Evolutionary conservation across 2,888 invertebrate genomes (phyloP).

Genomic region (Chorisops tibialis): DNA sequence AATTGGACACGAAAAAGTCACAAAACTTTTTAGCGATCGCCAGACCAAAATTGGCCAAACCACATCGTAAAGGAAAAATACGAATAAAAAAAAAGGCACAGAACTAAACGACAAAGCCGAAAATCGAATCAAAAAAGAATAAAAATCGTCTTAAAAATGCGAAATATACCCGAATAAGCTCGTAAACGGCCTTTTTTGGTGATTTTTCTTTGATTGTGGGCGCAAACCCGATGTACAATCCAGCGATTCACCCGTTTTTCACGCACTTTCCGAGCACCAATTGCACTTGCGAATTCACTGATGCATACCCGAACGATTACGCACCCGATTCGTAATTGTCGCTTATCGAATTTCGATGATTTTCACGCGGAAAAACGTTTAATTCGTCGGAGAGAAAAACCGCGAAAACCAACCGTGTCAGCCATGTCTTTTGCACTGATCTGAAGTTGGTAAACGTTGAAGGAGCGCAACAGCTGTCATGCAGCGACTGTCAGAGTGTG

Average conservation of each 20-base stretch:
- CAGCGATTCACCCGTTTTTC: background rate
- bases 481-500: background rate
- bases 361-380: conserved; percentile 3
- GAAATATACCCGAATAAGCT: too few species aligned
- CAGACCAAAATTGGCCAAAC: conserved; percentile 14
- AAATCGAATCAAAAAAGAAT: background rate
- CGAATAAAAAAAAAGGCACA: conserved; percentile 11
- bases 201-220: too few species aligned
- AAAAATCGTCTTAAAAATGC: background rate
- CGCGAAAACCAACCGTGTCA: background rate
- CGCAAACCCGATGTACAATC: background rate
- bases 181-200: too few species aligned
- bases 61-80: conserved; percentile 9
- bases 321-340: background rate
- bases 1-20: background rate
- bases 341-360: background rate
- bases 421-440: conserved; percentile 12
- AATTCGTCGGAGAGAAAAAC: background rate
- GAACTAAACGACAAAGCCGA: conserved; percentile 20
- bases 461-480: background rate
- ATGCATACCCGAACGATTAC: background rate
- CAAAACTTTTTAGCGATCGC: background rate
- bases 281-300: background rate
- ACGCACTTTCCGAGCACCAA: background rate
- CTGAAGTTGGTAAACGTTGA: conserved; percentile 5